Base-by-base conservation (phyloP, 2,888 invertebrate genomes). In the Miltochrista miniata region DNA sequence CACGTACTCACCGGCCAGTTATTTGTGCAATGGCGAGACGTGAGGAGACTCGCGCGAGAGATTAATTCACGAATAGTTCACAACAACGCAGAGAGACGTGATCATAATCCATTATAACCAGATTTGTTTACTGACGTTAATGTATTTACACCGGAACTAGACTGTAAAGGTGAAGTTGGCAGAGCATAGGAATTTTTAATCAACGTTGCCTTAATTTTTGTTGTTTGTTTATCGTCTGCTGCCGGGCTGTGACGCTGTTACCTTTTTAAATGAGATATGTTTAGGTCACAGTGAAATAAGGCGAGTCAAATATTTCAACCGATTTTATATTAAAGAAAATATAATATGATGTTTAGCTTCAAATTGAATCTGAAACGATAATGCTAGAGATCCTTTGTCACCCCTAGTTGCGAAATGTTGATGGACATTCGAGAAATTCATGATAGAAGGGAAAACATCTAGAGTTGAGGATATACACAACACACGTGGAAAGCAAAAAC, bases 1-100 rank as follows among this genome's bases (percentile, higher is more conserved):
- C 67, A 68, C 67, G 67, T 63, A 54, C n/a, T 24, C n/a, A 42
- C 41, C 13, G 44, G 36, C 34, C 56, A 54, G 49, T 65, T 68
- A 67, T 68, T 67, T 68, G 62, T 65, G 62, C 56, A 45, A 15
- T 41, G 41, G 34, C n/a, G 11, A 59, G 68, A 68, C 68, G 67
- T 53, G 40, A 29, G 34, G 67, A 62, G 58, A 65, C 18, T n/a
- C 31, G 36, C n/a, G n/a, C 11, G 39, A 51, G 51, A 62, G 67
- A 68, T 68, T 69, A 68, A 68, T 69, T 59, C 56, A 41, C 54
- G 60, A 55, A 62, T 62, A 69, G 70, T 62, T 58, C 44, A 39
- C 48, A 52, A 65, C 66, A 62, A 62, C 68, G 59, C 59, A 45
- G 30, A 10, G n/a, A 9, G 30, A 59, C 66, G 66, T 67, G 69